Base-by-base conservation (phyloP, 92 coral and sea anemone genomes). In the Palythoa caribaeorum region DNA sequence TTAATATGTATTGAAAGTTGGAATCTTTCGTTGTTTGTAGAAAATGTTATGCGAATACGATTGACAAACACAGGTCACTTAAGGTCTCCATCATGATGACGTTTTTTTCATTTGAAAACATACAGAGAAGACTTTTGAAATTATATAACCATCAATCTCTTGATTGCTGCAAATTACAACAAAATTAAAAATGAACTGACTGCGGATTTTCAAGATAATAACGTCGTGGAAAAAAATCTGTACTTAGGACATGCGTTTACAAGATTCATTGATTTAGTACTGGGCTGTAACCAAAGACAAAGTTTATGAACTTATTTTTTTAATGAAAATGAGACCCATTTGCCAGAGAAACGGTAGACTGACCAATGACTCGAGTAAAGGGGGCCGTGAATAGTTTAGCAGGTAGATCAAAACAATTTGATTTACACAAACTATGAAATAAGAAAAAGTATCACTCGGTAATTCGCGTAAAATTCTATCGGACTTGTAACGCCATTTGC, bases 91-190 rank as follows among this genome's bases (percentile, higher is more conserved):
- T 5, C 10, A 63, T 3, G 35, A 20, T 53, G 83, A 13, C 83
- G 38, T 2, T 11, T 54, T 54, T 35, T 53, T 77, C 66, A 77
- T 71, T 77, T 70, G 9, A 77, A 77, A 53, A 77, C 36, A 13
- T 53, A 77, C 50, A 36, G 53, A 54, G 19, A 21, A 16, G 47
- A 77, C 68, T 77, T 77, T 77, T 77, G 48, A 54, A 47, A 68
- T 77, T 77, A 77, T 28, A 54, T 35, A 36, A 77, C 16, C 39
- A 1, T 6, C 48, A 35, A 28, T 35, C 12, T 51, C 83, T 35
- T 3, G 38, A 35, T 77, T 21, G 53, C 40, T 77, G 21, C 21
- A 52, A 76, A 77, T 77, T 77, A 77, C 48, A 77, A 13, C 12
- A 15, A 54, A 77, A 77, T 77, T 77, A 77, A 55, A 38, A 77